These are phyloP conservation scores for Mormyrops attenuatus DNA, from an alignment of 2,797 vertebrate genomes.

Conservation along the genomic window DNA sequence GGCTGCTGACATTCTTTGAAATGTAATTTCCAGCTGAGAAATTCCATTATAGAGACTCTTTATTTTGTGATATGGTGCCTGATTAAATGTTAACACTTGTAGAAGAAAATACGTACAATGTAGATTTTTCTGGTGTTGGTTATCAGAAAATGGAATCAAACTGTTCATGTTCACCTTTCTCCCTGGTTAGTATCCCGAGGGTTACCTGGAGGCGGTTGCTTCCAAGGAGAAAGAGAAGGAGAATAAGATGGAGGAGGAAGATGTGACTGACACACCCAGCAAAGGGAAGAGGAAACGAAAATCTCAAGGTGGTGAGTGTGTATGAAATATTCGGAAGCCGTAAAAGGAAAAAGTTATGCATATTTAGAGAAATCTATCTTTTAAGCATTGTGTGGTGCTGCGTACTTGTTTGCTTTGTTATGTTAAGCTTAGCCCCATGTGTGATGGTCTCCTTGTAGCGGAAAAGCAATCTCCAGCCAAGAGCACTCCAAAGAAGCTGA, in stretches of 20 bases:
- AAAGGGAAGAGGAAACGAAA: constrained; percentile 76
- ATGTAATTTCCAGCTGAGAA: background rate
- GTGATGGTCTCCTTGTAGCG: constrained; percentile 6
- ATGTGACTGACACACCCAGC: constrained; percentile 56
- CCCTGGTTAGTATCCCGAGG: constrained; percentile 81
- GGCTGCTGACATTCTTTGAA: background rate
- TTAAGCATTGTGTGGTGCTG: background rate
- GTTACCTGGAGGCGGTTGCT: constrained; percentile 80
- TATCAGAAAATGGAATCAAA: background rate
- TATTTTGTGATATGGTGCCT: background rate
- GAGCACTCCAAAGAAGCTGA: constrained; percentile 74
- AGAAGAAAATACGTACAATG: background rate
- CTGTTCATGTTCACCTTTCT: background rate
- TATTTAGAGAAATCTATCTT: background rate
- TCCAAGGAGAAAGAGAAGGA: constrained; percentile 84
- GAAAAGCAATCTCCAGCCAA: constrained; percentile 56
- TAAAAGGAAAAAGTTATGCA: background rate
- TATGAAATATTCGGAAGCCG: background rate
- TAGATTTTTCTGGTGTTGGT: background rate
- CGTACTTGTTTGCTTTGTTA: background rate
- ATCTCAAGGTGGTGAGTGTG: constrained; percentile 58
- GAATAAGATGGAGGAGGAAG: constrained; percentile 66
- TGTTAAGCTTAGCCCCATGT: background rate
- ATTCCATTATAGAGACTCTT: background rate
- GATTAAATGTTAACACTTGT: background rate